Percentiles rank a stretch among this genome's conserved stretches.
phyloP scores from a whole-genome alignment of 2,797 vertebrate species.

The Protosalanx chinensis region DNA sequence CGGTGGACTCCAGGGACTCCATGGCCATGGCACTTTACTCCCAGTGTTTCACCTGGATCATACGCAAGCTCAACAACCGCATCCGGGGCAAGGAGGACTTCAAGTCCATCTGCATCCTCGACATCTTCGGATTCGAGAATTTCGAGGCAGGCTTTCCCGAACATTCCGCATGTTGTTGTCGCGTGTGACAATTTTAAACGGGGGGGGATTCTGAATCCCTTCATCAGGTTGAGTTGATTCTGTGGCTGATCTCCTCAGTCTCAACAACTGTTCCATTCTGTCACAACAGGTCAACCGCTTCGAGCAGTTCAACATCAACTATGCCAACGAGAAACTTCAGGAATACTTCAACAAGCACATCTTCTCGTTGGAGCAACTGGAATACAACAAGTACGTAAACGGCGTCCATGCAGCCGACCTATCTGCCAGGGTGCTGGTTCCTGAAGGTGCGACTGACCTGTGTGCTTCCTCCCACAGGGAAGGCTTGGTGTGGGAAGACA shows the following conservation, averaged over 20 bases:
- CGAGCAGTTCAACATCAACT: constrained; percentile 99
- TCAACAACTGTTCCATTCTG: not conserved
- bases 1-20: constrained; percentile 92
- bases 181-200: no score
- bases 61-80: constrained; percentile 87
- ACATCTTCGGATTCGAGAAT: constrained; percentile 99
- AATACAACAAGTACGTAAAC: constrained; percentile 84
- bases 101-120: constrained; percentile 93
- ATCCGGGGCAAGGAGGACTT: constrained; percentile 91
- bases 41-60: constrained; percentile 95
- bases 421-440: not conserved
- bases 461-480: constrained; percentile 66
- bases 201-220: no score
- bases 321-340: constrained; percentile 98
- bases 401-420: not conserved
- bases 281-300: constrained; percentile 87
- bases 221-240: no score
- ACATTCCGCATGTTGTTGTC: not conserved
- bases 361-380: constrained; percentile 95
- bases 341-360: constrained; percentile 99
- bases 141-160: constrained; percentile 80
- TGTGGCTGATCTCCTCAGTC: not conserved
- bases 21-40: constrained; percentile 98
- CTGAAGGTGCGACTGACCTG: not conserved
- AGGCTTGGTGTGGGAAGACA: constrained; percentile 90